Evolutionary conservation across 1,140 invertebrate species (phyloP), one percentile per base, ranked within the genome.

Genomic region (Drosophila saltans): DNA sequence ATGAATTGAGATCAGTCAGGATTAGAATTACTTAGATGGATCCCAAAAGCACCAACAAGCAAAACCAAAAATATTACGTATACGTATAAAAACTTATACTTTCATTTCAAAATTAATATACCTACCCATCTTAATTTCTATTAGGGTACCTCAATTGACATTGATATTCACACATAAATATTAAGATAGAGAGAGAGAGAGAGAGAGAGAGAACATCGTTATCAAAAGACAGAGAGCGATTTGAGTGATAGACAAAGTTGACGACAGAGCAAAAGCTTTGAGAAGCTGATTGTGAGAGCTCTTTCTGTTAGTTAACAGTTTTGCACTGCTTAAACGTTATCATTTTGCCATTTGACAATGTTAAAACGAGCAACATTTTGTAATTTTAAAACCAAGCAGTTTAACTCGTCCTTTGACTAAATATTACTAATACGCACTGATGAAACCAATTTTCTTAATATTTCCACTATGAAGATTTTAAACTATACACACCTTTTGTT

Each of bases 241-340:
- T 10, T 21, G 45, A 48, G 45, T 48, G 45, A 48, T 48, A 21
- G 45, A 24, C 16, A 48, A 48, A 48, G 45, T 16, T 48, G 16
- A 8, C 21, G 8, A 48, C 10, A 21, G 45, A 21, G 16, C 5
- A 48, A 48, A 48, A 48, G 45, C 45, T 48, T 48, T 24, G 16
- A 48, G 7, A 48, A 48, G 6, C 16, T 48, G 7, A 6, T 8
- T 1, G 16, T 21, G 16, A 48, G 45, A 48, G 7, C 16, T 21
- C 16, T 48, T 48, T 8, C 45, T 52, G 45, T 52, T 52, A 52
- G 45, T 52, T 52, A 52, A 52, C 45, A 52, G 16, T 52, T 36
- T 52, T 52, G 45, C 45, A 52, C 45, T 52, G 45, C 45, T 52
- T 52, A 24, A 48, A 48, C 45, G 21, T 48, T 48, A 24, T 52